phyloP scores from a whole-genome alignment of 2,888 invertebrate genomes.

The Pherbina coryleti region DNA sequence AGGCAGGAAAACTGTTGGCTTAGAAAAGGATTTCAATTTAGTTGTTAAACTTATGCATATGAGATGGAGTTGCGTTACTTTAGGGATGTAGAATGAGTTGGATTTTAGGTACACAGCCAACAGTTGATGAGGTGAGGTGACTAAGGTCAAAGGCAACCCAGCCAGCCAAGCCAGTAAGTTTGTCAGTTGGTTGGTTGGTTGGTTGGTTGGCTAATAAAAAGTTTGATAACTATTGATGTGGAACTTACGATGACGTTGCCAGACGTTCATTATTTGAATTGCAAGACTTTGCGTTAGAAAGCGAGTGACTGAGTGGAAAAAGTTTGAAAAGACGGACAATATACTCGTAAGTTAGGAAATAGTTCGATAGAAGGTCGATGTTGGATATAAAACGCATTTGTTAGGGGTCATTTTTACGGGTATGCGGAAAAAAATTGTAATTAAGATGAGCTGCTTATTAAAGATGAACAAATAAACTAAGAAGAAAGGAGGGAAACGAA shows the following conservation, averaged over 20 bases:
- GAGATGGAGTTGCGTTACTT: not conserved
- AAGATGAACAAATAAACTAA: too few relatives aligned
- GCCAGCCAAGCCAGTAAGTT: not conserved
- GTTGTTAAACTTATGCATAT: constrained; percentile 21
- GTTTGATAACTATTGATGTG: constrained; percentile 26
- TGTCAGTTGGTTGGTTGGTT: too few relatives aligned
- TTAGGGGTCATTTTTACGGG: not conserved
- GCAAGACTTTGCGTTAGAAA: not conserved
- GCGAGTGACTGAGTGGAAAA: not conserved
- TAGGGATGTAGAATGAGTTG: not conserved
- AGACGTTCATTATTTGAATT: constrained; percentile 15
- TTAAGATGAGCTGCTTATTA: too few relatives aligned
- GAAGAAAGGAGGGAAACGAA: too few relatives aligned
- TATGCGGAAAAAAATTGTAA: too few relatives aligned
- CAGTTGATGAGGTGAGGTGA: not conserved
- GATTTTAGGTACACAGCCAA: not conserved
- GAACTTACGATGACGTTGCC: constrained; percentile 24
- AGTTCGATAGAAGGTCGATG: not conserved
- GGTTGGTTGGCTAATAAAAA: constrained; percentile 25
- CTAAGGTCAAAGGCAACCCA: not conserved
- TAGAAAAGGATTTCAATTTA: constrained; percentile 36
- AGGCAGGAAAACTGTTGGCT: constrained; percentile 25
- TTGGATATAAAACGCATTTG: not conserved
- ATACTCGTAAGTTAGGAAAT: not conserved
- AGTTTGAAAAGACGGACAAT: not conserved